Conservation (phyloP, 2,113 vertebrate genomes). For the Martes martes region DNA sequence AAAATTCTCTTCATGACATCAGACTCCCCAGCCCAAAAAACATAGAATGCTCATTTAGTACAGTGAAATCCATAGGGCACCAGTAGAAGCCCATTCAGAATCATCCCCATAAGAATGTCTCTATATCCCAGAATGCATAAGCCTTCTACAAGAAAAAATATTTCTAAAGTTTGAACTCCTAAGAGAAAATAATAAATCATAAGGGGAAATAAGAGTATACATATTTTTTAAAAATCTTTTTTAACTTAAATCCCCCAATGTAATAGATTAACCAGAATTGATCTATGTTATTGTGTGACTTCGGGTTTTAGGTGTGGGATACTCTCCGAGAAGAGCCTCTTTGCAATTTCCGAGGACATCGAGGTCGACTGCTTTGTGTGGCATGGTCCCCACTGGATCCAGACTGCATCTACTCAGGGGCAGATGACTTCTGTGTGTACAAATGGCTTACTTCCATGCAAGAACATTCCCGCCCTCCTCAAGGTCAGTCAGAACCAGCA, state of each 20-base stretch:
- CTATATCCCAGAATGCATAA: background rate
- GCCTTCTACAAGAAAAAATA: background rate
- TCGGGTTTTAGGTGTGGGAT: conserved; percentile 92
- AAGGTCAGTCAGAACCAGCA: conserved; percentile 82
- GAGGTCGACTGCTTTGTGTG: conserved; percentile 89
- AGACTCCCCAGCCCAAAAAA: background rate
- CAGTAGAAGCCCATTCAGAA: background rate
- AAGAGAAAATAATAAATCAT: background rate
- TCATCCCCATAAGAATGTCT: background rate
- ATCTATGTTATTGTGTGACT: background rate
- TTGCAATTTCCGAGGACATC: conserved; percentile 94
- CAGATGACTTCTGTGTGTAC: conserved; percentile 95
- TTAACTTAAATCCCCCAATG: background rate
- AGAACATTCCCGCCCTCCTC: conserved; percentile 90
- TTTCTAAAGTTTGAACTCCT: background rate
- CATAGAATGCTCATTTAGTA: background rate
- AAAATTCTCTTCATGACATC: background rate
- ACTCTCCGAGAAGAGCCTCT: conserved; percentile 89
- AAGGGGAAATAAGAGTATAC: background rate
- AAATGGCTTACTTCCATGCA: conserved; percentile 92
- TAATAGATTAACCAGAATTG: background rate
- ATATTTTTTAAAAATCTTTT: background rate
- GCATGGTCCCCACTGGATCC: conserved; percentile 94
- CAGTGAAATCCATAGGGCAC: background rate
- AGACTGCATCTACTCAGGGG: conserved; percentile 93